These are phyloP conservation scores for Platichthys stellatus DNA, from an alignment of 2,113 vertebrate genomes.

Conservation along the genomic window DNA sequence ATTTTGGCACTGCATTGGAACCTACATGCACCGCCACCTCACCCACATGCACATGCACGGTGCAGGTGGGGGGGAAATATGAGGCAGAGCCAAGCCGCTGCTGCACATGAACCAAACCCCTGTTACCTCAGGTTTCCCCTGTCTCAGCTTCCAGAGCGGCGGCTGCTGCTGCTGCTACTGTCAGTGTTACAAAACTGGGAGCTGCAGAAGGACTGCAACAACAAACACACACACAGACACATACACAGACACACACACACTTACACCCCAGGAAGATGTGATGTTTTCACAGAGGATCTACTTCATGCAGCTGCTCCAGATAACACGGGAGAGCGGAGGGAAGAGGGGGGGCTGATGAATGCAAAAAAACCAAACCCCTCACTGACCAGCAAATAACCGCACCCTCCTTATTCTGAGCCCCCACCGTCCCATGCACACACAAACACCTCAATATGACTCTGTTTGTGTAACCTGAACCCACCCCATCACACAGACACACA, in stretches of 20 bases:
- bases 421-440: neutral
- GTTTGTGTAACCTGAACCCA: neutral
- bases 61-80: conserved; percentile 8
- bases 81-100: conserved; percentile 33
- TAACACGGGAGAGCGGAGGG: conserved; percentile 20
- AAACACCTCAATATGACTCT: neutral
- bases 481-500: neutral
- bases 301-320: conserved; percentile 36
- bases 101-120: conserved; percentile 48
- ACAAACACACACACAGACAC: neutral
- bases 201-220: conserved; percentile 45
- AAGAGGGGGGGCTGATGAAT: neutral
- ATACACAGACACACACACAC: neutral
- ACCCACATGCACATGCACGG: neutral
- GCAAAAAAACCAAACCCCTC: neutral
- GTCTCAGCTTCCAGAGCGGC: conserved; percentile 17
- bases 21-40: conserved; percentile 3
- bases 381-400: neutral
- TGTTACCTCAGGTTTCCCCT: conserved; percentile 28
- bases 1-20: conserved; percentile 21
- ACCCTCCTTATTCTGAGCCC: neutral
- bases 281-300: conserved; percentile 10
- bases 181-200: conserved; percentile 45
- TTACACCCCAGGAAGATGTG: neutral
- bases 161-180: neutral